Evolutionary conservation across 2,888 invertebrate genomes (phyloP), one percentile per base, ranked within the genome.

Genomic region (Dryadula phaetusa): DNA sequence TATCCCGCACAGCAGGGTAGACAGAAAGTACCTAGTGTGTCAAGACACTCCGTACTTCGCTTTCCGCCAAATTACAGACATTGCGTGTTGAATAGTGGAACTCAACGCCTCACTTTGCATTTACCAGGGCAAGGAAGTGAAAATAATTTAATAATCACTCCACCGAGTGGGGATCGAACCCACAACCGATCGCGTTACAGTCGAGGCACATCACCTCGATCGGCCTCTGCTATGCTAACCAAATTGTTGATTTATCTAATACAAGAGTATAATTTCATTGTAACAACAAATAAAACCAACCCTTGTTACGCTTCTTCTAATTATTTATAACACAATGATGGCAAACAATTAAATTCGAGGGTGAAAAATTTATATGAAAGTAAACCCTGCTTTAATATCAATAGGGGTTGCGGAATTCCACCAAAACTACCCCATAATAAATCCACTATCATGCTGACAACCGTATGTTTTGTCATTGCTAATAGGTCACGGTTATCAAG

Each of bases 401-500:
- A 70, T 75, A 77, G 65, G 72, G 67, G 58, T 65, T 40, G 62
- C 42, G 34, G 62, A 62, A 68, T 64, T 62, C 56, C 61, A 67
- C 68, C 32, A 66, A 62, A 18, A 14, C 52, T 58, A 66, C 70
- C 73, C 68, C 66, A 70, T 69, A 82, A 89, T 90, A 90, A 89
- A 90, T 89, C 84, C 81, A 75, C 72, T 75, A 85, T 88, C 87
- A 86, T 77, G 83, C 75, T 88, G 88, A 89, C 90, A 90, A 83
- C 85, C 90, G 87, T 79, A 76, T 89, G 86, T 85, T 87, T 83
- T 88, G 87, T 87, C 86, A 86, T 75, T 85, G 84, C 82, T 88
- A 88, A 87, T 88, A 87, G 86, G 85, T 82, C 78, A 82, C 84
- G 83, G 83, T 80, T 85, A 82, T 85, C 81, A 80, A 84, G 86